Evolutionary conservation across 2,888 invertebrate genomes (phyloP), one percentile per base, ranked within the genome.

Genomic region (Aquatica leii): DNA sequence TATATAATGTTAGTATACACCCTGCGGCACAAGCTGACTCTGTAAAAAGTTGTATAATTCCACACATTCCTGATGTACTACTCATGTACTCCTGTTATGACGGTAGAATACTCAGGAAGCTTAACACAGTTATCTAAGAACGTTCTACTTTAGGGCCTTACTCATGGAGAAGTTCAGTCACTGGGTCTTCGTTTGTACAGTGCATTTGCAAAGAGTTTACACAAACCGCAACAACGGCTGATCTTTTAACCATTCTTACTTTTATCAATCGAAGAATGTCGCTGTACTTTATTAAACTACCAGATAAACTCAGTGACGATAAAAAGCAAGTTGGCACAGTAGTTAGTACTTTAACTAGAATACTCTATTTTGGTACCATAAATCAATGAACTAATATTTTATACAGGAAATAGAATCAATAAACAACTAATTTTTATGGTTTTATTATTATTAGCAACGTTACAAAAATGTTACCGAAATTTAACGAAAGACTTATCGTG

Each of bases 301-400:
- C 78, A 35, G 76, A 82, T 62, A 76, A 81, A 56, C 73, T 76
- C 1, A 79, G 82, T 48, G 81, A 87, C 72, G 80, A 83, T 68
- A 87, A 86, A 80, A 91, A 90, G 77, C 90, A 90, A 80, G 86
- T 90, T 81, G 90, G 90, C 61, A 86, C 86, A 60, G 84, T 90
- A 62, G 84, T 87, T 18, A 87, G 88, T 20, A 90, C 88, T 76
- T 81, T 91, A 41, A 90, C 90, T 2, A 83, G 87, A 73, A 79
- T 83, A 17, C 81, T 88, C 50, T 82, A 82, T 73, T 84, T 89
- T 49, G 3, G 56, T 21, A 46, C 41, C 17, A 6, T 21, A 11
- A n/a, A 15, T n/a, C n/a, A n/a, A n/a, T n/a, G n/a, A n/a, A n/a
- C n/a, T n/a, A n/a, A n/a, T n/a, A n/a, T n/a, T n/a, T n/a, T n/a